Base-by-base conservation (phyloP, 2,888 invertebrate genomes). In the Clitarchus hookeri region DNA sequence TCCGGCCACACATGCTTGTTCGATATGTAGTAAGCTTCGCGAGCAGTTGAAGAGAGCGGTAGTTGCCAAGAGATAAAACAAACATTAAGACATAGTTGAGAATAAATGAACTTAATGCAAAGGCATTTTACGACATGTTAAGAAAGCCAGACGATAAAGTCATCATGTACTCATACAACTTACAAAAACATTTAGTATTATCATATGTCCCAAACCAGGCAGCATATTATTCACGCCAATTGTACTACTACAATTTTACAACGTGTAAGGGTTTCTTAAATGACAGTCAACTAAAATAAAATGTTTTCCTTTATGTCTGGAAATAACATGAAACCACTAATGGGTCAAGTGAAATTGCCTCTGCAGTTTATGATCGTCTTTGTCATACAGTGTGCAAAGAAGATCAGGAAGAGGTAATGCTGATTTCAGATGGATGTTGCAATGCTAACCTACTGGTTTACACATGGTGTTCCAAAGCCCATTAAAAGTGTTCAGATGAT, bases 241-340 rank as follows among this genome's bases (percentile, higher is more conserved):
- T 82, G 23, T 82, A 82, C 82, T 82, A 82, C 82, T 82, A 27
- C 82, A 82, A 82, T 82, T 82, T 36, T 23, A 82, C 27, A 44
- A 44, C 12, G 82, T 82, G 82, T 82, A 44, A 44, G 8, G 36
- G 82, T 82, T 44, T 27, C 23, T 82, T 26, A 44, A 27, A 26
- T 25, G 82, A 6, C 0, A 23, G 36, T n/a, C 36, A 82, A 82
- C 16, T 36, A 16, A 82, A 82, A 13, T 6, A 36, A 44, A 13
- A 26, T 82, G 80, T 82, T 27, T 82, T 82, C 0, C 27, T 82
- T 23, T 82, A 27, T 82, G 79, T n/a, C 26, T 79, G 79, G n/a
- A n/a, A 79, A 27, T 11, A n/a, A 79, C 9, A 25, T 79, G 79
- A 79, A 25, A n/a, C 25, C 0, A 9, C 79, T 26, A n/a, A 79